Base-by-base conservation (phyloP, 2,113 vertebrate genomes). In the Albula goreensis region DNA sequence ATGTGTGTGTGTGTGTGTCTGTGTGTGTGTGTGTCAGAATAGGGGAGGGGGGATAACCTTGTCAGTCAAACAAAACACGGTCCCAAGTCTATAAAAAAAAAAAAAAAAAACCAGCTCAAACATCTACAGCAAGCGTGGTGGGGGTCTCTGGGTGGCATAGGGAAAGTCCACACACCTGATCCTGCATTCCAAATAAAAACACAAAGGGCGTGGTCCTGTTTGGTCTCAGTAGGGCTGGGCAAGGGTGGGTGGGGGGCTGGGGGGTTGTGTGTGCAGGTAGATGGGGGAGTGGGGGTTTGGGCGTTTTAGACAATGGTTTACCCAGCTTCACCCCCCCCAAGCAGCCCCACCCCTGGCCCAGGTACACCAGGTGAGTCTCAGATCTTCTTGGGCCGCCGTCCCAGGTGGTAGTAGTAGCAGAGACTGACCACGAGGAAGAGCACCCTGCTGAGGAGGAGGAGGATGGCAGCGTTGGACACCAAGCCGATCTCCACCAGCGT, bases 331-430 rank as follows among this genome's bases (percentile, higher is more conserved):
- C 51, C 48, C n/a, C n/a, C 60, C 86, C 2, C 52, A n/a, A 22
- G 52, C 57, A 8, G n/a, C 63, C 74, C 41, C 11, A 13, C 50
- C 79, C 80, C 48, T 41, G 31, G 31, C 48, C n/a, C 48, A 31
- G 17, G 10, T 48, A 41, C 22, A 11, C 31, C 70, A 19, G 0
- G 25, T 48, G 78, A 22, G 6, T 81, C 85, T 94, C 92, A 98
- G 91, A 97, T 93, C 94, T 99, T 99, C 95, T 98, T 99, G 85
- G 95, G 89, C 88, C 96, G 96, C 52, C 97, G 97, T 91, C 98
- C 98, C 25, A 99, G 96, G 94, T 98, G 97, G 93, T 98, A 97
- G 90, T 99, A 99, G 93, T 97, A 99, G 89, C 96, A 96, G 91
- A 97, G 22, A 85, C 97, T 97, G 96, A 98, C 92, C 79, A 89